Conservation (phyloP, 30 jellyfish, hydroid and myxozoan genomes). For the Hydra vulgaris region DNA sequence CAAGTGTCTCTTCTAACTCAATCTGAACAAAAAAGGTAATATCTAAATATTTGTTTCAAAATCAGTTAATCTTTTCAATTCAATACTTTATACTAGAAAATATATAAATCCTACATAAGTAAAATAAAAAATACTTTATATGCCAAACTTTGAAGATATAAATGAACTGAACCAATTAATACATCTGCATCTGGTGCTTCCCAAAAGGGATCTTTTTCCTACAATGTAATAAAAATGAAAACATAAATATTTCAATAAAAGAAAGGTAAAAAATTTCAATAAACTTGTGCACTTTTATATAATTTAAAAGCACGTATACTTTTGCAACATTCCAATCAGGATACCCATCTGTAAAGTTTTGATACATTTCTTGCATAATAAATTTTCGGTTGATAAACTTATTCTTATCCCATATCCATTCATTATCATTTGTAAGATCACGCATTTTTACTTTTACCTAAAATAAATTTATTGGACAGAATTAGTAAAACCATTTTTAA, state of each 20-base stretch:
- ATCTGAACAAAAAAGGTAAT: conserved; percentile 43
- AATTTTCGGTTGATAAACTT: conserved; percentile 77
- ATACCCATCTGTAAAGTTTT: conserved; percentile 74
- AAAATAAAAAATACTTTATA: conserved; percentile 45
- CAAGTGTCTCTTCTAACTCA: conserved; percentile 76
- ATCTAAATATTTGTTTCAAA: too few relatives aligned
- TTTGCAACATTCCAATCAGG: conserved; percentile 56
- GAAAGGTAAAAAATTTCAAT: too few relatives aligned
- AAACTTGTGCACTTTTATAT: background rate
- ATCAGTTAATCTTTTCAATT: too few relatives aligned
- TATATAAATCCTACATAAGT: background rate
- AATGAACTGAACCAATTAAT: conserved; percentile 75
- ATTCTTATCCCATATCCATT: conserved; percentile 90
- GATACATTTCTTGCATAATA: conserved; percentile 90
- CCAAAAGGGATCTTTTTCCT: conserved; percentile 94
- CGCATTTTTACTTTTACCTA: conserved; percentile 76
- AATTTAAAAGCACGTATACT: conserved; percentile 20
- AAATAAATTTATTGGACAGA: background rate
- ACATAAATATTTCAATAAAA: background rate
- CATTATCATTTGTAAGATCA: conserved; percentile 75
- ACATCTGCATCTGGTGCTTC: conserved; percentile 92
- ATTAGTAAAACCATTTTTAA: background rate
- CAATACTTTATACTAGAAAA: too few relatives aligned
- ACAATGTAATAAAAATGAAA: background rate
- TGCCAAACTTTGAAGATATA: conserved; percentile 73